Conservation (phyloP, 2,888 invertebrate genomes). For the Eupithecia abbreviata region DNA sequence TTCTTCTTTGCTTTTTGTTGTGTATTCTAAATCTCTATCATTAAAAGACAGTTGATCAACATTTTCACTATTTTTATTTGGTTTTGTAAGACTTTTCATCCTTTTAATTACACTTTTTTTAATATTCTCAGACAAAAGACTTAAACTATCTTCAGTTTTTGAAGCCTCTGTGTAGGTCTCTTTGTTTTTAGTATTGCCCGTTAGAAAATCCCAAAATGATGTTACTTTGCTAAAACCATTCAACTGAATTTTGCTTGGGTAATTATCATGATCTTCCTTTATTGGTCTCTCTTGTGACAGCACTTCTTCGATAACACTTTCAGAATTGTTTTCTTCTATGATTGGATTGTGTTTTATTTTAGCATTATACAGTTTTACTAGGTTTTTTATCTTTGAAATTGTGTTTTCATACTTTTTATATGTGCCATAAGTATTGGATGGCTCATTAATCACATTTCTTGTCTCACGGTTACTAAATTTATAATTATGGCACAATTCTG, state of each 20-base stretch:
- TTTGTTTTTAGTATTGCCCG: not conserved
- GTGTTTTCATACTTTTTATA: slow-evolving; percentile 51
- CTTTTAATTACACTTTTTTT: not conserved
- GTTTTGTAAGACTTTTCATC: not conserved
- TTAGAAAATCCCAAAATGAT: slow-evolving; percentile 2
- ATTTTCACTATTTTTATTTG: not conserved
- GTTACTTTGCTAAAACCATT: not conserved
- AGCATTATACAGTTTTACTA: slow-evolving; percentile 55
- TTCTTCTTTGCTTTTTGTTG: not conserved
- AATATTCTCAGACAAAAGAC: not conserved
- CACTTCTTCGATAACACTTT: not conserved
- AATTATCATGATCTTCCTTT: not conserved
- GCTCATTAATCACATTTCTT: slow-evolving; percentile 2
- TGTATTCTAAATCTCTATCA: not conserved
- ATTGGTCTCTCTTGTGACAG: slow-evolving; percentile 8
- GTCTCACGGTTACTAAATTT: not conserved
- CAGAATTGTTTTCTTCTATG: slow-evolving; percentile 9
- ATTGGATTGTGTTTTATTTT: slow-evolving; percentile 39
- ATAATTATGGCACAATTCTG: slow-evolving; percentile 43
- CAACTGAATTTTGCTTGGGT: not conserved
- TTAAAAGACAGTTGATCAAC: not conserved
- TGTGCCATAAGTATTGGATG: not conserved
- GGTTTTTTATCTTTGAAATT: slow-evolving; percentile 55
- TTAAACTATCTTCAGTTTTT: not conserved
- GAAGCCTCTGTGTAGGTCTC: not conserved